phyloP scores from a whole-genome alignment of 2,797 vertebrate species.

The Neoniphon sammara region DNA sequence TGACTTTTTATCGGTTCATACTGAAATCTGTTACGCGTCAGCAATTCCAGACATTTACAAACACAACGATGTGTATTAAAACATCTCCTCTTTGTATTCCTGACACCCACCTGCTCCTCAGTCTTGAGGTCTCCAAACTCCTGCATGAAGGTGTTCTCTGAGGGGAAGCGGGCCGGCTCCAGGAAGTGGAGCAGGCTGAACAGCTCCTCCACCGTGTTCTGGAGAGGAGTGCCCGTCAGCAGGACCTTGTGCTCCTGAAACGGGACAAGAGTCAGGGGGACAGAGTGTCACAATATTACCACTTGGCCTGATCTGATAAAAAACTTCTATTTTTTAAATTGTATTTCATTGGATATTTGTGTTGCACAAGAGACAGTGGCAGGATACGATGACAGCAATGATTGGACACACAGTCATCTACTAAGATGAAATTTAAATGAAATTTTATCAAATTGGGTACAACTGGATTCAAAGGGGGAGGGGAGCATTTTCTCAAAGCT shows the following conservation, averaged over 20 bases:
- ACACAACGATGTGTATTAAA: too few relatives aligned
- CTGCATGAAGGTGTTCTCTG: slow-evolving; percentile 97
- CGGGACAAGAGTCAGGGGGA: slow-evolving; percentile 5
- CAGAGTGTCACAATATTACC: not conserved
- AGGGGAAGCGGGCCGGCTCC: slow-evolving; percentile 93
- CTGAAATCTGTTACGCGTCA: not conserved
- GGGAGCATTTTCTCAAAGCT: too few relatives aligned
- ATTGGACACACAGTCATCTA: too few relatives aligned
- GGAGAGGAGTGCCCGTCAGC: slow-evolving; percentile 97
- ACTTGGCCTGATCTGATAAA: too few relatives aligned
- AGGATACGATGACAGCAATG: not conserved
- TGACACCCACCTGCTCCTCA: slow-evolving; percentile 90
- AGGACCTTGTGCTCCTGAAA: slow-evolving; percentile 96
- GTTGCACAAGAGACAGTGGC: not conserved
- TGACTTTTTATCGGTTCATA: not conserved
- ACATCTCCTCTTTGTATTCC: not conserved
- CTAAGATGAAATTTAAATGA: too few relatives aligned
- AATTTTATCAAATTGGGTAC: too few relatives aligned
- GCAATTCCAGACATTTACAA: not conserved
- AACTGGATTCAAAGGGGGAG: too few relatives aligned
- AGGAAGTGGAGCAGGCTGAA: slow-evolving; percentile 98
- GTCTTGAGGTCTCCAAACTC: slow-evolving; percentile 99
- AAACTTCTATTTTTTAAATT: not conserved
- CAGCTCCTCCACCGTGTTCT: slow-evolving; percentile 98
- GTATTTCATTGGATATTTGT: not conserved